Evolutionary conservation across 2,113 vertebrate genomes (phyloP), one percentile per base, ranked within the genome.

Genomic region (Manacus vitellinus): DNA sequence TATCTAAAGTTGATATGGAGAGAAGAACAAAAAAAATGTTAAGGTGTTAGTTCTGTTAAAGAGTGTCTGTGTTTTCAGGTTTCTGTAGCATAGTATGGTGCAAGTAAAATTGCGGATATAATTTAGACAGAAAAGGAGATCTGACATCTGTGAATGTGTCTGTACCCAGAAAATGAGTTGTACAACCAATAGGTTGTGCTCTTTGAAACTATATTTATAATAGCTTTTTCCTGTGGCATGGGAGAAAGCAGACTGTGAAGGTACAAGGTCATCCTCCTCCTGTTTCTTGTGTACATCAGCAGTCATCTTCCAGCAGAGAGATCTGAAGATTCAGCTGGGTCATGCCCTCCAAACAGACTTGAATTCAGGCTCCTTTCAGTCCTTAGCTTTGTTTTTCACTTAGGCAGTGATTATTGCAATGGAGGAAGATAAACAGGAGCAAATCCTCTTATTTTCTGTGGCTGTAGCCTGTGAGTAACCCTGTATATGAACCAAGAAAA

Each of bases 201-300:
- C 7, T 76, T 73, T 70, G 52, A 80, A 85, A 63, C n/a, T 59
- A 3, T 89, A 39, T 67, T 94, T 74, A 44, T 92, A 71, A 89
- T 56, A 43, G 41, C 33, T 80, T 85, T 93, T 90, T 79, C 43
- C 58, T 47, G 19, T 80, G 82, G 37, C 67, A 47, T 37, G 55
- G 59, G 46, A 58, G 44, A 94, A 94, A 82, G 62, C 58, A 83
- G 62, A 35, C 73, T n/a, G 8, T 39, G 70, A 58, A 80, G 72
- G 75, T 73, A 62, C 85, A 92, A 92, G 88, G 71, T 76, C 88
- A 85, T 88, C 43, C 28, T 85, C 59, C 78, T 94, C 74, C 63
- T 84, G 15, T 95, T 89, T 95, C 82, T 61, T 88, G 21, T 88
- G 31, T 83, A 33, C 51, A 65, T 62, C 58, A 61, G 62, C 62